A percentile compares a stretch with the other conserved stretches of the same genome.
phyloP scores from a whole-genome alignment of 1,140 invertebrate species.

The Doryteuthis pealeii region DNA sequence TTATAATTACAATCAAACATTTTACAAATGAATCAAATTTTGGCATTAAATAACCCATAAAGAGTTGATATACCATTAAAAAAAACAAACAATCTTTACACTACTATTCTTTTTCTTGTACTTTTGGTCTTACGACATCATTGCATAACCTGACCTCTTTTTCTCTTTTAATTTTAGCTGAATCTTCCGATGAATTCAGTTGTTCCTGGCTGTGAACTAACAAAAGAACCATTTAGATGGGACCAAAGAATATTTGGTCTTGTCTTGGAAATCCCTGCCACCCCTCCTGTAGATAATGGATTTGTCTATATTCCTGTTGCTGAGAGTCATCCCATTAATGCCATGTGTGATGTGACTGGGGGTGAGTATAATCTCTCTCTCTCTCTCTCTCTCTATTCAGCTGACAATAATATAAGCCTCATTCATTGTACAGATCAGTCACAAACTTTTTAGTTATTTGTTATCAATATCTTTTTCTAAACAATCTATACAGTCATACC shows the following conservation, averaged over 20 bases:
- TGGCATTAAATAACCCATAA: too few species aligned
- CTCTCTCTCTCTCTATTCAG: too few species aligned
- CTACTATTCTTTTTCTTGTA: too few species aligned
- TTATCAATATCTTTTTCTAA: too few species aligned
- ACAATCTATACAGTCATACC: too few species aligned
- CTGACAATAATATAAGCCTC: too few species aligned
- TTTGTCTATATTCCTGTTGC: conserved; percentile 65
- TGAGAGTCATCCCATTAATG: conserved; percentile 90
- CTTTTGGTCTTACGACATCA: too few species aligned
- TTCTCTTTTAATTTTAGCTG: conserved; percentile 65
- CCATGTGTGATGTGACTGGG: conserved; percentile 99
- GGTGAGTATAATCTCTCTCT: conserved; percentile 64
- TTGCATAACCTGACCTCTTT: background rate
- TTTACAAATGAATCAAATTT: too few species aligned
- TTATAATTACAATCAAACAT: too few species aligned
- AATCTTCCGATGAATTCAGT: conserved; percentile 90
- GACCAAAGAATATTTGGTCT: conserved; percentile 96
- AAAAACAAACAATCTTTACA: too few species aligned
- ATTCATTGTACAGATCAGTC: conserved; percentile 1
- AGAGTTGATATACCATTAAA: too few species aligned
- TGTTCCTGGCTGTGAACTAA: conserved; percentile 94
- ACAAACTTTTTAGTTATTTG: background rate
- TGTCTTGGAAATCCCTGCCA: conserved; percentile 82
- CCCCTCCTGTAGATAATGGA: conserved; percentile 49
- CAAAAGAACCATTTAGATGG: conserved; percentile 97